Conservation (phyloP, 2,797 vertebrate species). For the Varecia variegata region DNA sequence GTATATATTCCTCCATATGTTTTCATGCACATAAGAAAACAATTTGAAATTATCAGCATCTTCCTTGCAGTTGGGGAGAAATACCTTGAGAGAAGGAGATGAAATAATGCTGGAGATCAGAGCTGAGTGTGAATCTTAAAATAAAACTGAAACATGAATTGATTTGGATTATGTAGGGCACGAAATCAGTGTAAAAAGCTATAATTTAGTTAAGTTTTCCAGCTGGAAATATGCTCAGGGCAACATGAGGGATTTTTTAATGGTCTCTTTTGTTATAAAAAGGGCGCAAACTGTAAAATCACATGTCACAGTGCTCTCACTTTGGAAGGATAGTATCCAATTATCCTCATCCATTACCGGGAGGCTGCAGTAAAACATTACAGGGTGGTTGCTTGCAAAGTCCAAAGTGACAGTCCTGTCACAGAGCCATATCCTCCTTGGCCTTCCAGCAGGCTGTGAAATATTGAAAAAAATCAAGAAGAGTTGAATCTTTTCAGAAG, state of each 20-base stretch:
- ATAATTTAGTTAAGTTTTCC: constrained; percentile 54
- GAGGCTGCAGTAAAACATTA: not conserved
- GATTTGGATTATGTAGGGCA: not conserved
- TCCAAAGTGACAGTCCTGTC: not conserved
- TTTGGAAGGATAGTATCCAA: not conserved
- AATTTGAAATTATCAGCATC: not conserved
- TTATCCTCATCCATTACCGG: constrained; percentile 7
- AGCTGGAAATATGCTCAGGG: constrained; percentile 13
- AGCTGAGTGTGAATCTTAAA: constrained; percentile 19
- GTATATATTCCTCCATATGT: not conserved
- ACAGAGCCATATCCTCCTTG: not conserved
- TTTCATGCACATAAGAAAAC: not conserved
- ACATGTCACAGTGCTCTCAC: not conserved
- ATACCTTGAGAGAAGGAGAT: not conserved
- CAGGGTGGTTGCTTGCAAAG: not conserved
- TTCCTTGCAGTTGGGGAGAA: not conserved
- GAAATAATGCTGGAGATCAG: not conserved
- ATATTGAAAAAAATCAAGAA: not conserved
- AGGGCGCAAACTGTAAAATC: constrained; percentile 45
- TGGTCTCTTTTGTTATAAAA: constrained; percentile 45
- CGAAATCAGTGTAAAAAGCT: constrained; percentile 51
- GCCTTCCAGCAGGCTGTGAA: not conserved
- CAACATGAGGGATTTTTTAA: constrained; percentile 36
- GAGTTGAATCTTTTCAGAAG: not conserved
- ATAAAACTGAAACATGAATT: constrained; percentile 24